Evolutionary conservation across 2,888 invertebrate species (phyloP).

Genomic region (Epirrhoe tristata): DNA sequence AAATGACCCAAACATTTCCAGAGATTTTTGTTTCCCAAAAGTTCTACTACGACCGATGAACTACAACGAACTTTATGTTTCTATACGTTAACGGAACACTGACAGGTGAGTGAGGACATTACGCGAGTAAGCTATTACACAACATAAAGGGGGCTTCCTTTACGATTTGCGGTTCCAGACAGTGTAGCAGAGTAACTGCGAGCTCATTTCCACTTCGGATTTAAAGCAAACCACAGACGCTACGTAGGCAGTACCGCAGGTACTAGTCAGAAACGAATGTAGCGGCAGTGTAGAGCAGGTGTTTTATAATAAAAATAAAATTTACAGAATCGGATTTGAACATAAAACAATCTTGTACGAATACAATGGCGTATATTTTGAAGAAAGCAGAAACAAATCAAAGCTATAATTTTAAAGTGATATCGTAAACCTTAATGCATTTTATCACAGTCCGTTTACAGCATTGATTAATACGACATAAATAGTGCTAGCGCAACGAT

Average conservation of each 20-base stretch:
- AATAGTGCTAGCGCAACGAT: slow-evolving; percentile 27
- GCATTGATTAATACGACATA: slow-evolving; percentile 2
- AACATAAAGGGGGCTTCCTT: slow-evolving; percentile 62
- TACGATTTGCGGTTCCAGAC: slow-evolving; percentile 72
- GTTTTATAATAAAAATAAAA: slow-evolving; percentile 1
- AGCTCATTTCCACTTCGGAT: slow-evolving; percentile 75
- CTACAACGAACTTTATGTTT: slow-evolving; percentile 36
- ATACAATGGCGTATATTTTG: not conserved
- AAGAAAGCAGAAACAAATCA: not conserved
- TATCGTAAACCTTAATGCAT: not conserved
- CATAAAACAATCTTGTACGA: not conserved
- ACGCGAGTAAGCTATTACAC: slow-evolving; percentile 61
- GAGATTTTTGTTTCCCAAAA: too few relatives aligned
- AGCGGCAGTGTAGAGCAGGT: slow-evolving; percentile 22
- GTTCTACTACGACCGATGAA: too few relatives aligned
- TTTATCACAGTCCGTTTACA: not conserved
- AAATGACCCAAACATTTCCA: too few relatives aligned
- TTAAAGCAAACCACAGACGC: slow-evolving; percentile 71
- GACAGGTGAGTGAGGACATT: slow-evolving; percentile 73
- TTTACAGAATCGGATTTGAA: not conserved
- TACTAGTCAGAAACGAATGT: slow-evolving; percentile 44
- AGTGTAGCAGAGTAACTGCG: slow-evolving; percentile 65
- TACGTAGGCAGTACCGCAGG: slow-evolving; percentile 55
- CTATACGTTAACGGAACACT: slow-evolving; percentile 62
- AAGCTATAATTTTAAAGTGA: too few relatives aligned